Conservation (phyloP, 2,888 invertebrate species). For the Camptogramma bilineatum region DNA sequence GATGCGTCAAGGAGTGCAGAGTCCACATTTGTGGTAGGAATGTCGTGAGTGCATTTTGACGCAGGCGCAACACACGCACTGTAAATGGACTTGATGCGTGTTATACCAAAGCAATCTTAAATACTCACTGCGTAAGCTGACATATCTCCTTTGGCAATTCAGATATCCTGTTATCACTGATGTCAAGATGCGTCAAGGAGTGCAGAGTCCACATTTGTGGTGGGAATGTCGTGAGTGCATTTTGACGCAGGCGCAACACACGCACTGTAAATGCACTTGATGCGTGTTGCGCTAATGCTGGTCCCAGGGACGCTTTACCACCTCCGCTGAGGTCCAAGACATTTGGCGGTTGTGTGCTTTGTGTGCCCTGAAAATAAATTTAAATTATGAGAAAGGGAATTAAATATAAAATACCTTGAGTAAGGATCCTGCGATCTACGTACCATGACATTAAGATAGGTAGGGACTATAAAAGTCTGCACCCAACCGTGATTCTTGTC, state of each 20-base stretch:
- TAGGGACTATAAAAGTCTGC: no score
- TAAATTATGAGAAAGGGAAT: neutral
- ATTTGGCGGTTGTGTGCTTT: slow-evolving; percentile 78
- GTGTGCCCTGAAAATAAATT: slow-evolving; percentile 67
- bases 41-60: slow-evolving; percentile 84
- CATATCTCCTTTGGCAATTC: slow-evolving; percentile 88
- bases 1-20: slow-evolving; percentile 85
- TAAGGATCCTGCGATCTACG: no score
- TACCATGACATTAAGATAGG: no score
- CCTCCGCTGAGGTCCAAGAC: slow-evolving; percentile 76
- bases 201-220: slow-evolving; percentile 85
- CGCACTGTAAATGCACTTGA: slow-evolving; percentile 70
- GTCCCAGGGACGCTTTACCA: slow-evolving; percentile 65
- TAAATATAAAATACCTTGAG: neutral
- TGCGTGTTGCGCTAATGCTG: slow-evolving; percentile 69
- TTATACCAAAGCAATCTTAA: slow-evolving; percentile 68
- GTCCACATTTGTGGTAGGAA: slow-evolving; percentile 87
- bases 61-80: slow-evolving; percentile 67
- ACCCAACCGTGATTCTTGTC: no score
- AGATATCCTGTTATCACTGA: slow-evolving; percentile 88
- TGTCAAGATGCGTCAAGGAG: slow-evolving; percentile 87
- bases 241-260: slow-evolving; percentile 71
- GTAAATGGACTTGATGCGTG: slow-evolving; percentile 70
- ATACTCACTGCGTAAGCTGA: slow-evolving; percentile 75
- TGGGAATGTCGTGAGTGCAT: slow-evolving; percentile 86